Conservation (phyloP, 2,888 invertebrate species). For the Trissonchulus sp. region DNA sequence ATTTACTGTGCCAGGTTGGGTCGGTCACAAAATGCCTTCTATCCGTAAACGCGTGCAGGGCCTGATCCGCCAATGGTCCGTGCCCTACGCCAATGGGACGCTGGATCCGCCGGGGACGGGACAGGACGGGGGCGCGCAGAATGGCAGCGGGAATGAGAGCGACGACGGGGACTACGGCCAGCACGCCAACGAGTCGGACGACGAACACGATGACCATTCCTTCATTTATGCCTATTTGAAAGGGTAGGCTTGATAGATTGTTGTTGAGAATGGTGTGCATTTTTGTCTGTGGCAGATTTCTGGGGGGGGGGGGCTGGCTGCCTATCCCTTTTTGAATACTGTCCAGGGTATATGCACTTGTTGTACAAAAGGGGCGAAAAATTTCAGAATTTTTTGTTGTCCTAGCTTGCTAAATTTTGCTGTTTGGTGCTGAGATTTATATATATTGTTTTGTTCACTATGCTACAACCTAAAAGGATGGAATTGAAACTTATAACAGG, state of each 20-base stretch:
- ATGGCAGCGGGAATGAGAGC: not conserved
- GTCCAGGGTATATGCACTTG: too few relatives aligned
- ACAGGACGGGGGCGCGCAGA: not conserved
- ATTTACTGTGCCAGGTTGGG: too few relatives aligned
- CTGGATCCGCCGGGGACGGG: constrained; percentile 34
- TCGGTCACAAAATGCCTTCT: constrained; percentile 70
- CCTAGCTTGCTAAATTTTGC: too few relatives aligned
- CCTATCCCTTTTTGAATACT: too few relatives aligned
- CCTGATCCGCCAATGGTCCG: constrained; percentile 67
- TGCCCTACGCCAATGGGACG: constrained; percentile 60
- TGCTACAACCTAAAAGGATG: too few relatives aligned
- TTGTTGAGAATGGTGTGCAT: not conserved
- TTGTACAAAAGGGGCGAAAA: too few relatives aligned
- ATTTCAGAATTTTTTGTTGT: too few relatives aligned
- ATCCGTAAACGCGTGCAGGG: constrained; percentile 66
- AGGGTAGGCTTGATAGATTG: constrained; percentile 63
- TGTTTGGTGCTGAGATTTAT: too few relatives aligned
- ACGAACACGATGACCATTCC: constrained; percentile 50
- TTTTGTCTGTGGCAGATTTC: too few relatives aligned
- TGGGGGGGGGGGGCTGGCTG: too few relatives aligned
- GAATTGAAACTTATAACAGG: too few relatives aligned
- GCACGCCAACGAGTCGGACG: not conserved
- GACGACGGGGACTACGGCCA: not conserved
- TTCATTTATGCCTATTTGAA: constrained; percentile 67
- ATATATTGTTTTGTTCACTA: too few relatives aligned